Evolutionary conservation across 2,113 vertebrate genomes (phyloP), one percentile per base, ranked within the genome.

Genomic region (Lophochroa leadbeateri): DNA sequence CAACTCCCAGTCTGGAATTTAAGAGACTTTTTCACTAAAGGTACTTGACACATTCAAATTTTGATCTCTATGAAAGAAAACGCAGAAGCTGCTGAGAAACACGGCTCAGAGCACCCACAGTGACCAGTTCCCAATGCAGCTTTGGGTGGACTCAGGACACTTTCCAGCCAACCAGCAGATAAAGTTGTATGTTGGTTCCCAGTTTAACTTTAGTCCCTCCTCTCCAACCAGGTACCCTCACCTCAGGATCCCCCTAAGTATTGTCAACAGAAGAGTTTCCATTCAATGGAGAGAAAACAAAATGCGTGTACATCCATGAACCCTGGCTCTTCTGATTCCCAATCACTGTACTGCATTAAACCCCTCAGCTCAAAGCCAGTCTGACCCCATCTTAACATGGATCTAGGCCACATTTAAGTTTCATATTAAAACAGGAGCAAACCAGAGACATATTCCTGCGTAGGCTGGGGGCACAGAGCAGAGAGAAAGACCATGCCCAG

Each of bases 401-500:
- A 60, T 6, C 24, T 35, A 17, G 24, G 46, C 25, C n/a, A 33
- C 5, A 39, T 37, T 72, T 41, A 68, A 44, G 53, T 74, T 77
- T 28, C 61, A 52, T 17, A 60, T 29, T 58, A 69, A 31, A 85
- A 4, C 15, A 78, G 39, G 28, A 52, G 10, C 39, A 68, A 72
- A 69, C 25, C 53, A 74, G 25, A 79, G 57, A 43, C 5, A 18
- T 20, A 41, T 13, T 50, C 49, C 58, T 58, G 49, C 18, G 9
- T 3, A 17, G 0, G 0, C 10, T 67, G 65, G 18, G 17, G 37
- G 9, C 58, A 55, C 28, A 37, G 2, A 0, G 4, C 33, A 37
- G 33, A 64, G 5, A 74, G 28, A 18, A 63, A 53, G 35, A 78
- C 31, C 0, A 0, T 44, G 33, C 60, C n/a, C 64, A 60, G 55